These are phyloP conservation scores for Carassius auratus DNA, from an alignment of 2,113 vertebrate genomes.

Conservation along the genomic window DNA sequence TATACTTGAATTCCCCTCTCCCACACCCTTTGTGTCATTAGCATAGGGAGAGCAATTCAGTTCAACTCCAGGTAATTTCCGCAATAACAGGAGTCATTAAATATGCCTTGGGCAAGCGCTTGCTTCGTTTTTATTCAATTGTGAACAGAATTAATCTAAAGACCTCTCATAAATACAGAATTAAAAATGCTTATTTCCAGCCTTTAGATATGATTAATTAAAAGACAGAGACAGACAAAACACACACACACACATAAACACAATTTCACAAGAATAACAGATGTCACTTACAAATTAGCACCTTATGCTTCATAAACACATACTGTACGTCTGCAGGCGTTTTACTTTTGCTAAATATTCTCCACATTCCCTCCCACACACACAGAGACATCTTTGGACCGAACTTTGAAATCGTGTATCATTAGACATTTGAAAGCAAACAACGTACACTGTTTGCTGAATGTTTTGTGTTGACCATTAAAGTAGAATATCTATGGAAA, in stretches of 20 bases:
- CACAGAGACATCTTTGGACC: constrained; percentile 11
- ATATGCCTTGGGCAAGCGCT: constrained; percentile 50
- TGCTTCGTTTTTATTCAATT: constrained; percentile 56
- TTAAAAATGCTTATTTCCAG: constrained; percentile 18
- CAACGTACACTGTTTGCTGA: background rate
- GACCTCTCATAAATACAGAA: constrained; percentile 29
- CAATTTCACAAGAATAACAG: background rate
- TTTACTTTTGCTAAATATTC: background rate
- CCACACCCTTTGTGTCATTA: constrained; percentile 44
- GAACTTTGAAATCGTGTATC: background rate
- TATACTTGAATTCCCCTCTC: constrained; percentile 74
- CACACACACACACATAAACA: background rate
- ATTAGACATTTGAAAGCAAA: background rate
- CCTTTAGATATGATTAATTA: background rate
- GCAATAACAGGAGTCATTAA: constrained; percentile 63
- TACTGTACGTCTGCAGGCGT: constrained; percentile 3
- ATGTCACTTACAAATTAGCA: constrained; percentile 2
- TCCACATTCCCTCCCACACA: constrained; percentile 32
- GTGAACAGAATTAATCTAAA: constrained; percentile 8
- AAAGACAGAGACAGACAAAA: background rate
- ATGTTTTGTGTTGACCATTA: constrained; percentile 27
- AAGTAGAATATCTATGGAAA: background rate
- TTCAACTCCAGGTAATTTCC: constrained; percentile 76
- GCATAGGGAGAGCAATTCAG: constrained; percentile 68
- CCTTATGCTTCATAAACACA: background rate